A percentile compares a stretch with the other conserved stretches of the same genome.
Conservation (phyloP, 2,888 invertebrate species). For the Candidula unifasciata region DNA sequence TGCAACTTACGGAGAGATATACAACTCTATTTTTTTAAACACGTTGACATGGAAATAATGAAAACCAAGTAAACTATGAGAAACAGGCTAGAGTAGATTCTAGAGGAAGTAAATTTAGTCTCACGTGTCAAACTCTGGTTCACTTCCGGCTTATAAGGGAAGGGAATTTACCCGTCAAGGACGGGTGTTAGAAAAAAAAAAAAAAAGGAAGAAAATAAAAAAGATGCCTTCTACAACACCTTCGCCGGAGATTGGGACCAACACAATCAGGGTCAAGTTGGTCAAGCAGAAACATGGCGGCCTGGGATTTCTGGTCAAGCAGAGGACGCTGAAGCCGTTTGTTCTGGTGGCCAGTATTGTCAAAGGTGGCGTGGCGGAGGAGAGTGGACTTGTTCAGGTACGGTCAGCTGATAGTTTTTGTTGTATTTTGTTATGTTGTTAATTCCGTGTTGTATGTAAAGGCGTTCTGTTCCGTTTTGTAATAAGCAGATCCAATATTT, state of each 20-base stretch:
- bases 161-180: neutral
- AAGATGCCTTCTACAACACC: constrained; percentile 53
- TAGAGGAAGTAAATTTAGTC: too few relatives aligned
- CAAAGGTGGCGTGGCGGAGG: constrained; percentile 72
- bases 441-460: too few relatives aligned
- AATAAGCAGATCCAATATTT: too few relatives aligned
- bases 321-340: constrained; percentile 65
- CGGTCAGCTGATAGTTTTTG: neutral
- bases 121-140: too few relatives aligned
- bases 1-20: too few relatives aligned
- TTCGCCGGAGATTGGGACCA: constrained; percentile 52
- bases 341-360: constrained; percentile 72
- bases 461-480: too few relatives aligned
- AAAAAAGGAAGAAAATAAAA: neutral
- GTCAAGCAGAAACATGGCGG: constrained; percentile 69
- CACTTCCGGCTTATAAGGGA: neutral
- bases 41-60: too few relatives aligned
- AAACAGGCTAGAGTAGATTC: too few relatives aligned
- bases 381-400: constrained; percentile 71
- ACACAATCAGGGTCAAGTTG: constrained; percentile 72
- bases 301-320: constrained; percentile 73
- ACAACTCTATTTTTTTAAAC: too few relatives aligned
- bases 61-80: too few relatives aligned
- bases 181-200: neutral
- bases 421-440: neutral